Base-by-base conservation (phyloP, 2,797 vertebrate species). In the Champsocephalus esox region DNA sequence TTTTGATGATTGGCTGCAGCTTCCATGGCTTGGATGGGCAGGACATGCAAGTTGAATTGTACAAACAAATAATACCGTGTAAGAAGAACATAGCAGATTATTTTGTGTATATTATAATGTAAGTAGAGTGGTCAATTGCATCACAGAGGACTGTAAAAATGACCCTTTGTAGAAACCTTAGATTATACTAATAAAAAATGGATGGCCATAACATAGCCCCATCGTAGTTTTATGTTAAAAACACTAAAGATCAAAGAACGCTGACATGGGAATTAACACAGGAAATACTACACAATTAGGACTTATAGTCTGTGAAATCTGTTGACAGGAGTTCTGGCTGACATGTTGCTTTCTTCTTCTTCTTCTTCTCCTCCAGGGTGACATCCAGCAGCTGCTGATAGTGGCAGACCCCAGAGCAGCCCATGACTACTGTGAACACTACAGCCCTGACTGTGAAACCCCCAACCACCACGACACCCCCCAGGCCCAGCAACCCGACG, bases 371-470 rank as follows among this genome's bases (percentile, higher is more conserved):
- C 77, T 93, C n/a, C 88, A 99, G 98, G 98, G 98, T 45, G 98
- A 99, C 81, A 98, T 99, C 93, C 98, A 99, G 88, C 98, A 99
- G 90, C 92, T 99, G 82, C 86, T 99, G 89, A 97, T 99, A 78
- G 92, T 96, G 76, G 95, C 94, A 8, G 98, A 99, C 90, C 95
- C 98, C 75, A 95, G 96, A 77, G 98, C 97, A 64, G 98, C 98
- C 0, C 92, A 95, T 54, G 98, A 99, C 94, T 99, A 99, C 92
- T 99, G 98, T 92, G 98, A 99, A 92, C 97, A 98, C 93, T 99
- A 97, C 78, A 99, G 97, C 87, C 98, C 97, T 1, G 97, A 99
- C 94, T 99, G 98, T 93, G 97, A 97, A 91, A 96, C 95, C 58
- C 96, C 97, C 73, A 91, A 62, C 46, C 95, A 95, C 82, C 95